Evolutionary conservation across 92 coral and sea anemone species (phyloP), one percentile per base, ranked within the genome.

Genomic region (Blastomussa wellsi): DNA sequence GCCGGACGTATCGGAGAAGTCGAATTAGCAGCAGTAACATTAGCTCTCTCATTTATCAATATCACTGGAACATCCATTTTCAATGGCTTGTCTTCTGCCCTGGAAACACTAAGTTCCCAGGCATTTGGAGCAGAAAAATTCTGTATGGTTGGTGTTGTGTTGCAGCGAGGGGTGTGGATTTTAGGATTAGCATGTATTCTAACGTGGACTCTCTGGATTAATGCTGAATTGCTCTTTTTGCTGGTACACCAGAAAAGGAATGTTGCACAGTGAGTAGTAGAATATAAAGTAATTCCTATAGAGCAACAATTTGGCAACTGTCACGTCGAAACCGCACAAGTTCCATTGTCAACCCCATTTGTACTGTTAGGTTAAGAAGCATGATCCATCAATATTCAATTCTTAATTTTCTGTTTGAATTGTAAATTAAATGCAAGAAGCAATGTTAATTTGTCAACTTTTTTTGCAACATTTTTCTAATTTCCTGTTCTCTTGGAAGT

Each of bases 1-100:
- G 87, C 92, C 79, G 98, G 98, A 49, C 93, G 79, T 47, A 83
- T 94, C 71, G 98, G 98, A 31, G 71, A 90, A 70, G 75, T 73
- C 1, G 93, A 94, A 79, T 81, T 94, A 12, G 98, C 95, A 3
- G 91, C 95, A 22, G 90, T 77, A 33, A 62, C 95, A 16, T 80
- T 94, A 42, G 90, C 86, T 35, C 28, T 85, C 22, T 90, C 98
- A 0, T 84, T 94, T 4, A 71, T 88, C n/a, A 90, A 85, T 67
- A 81, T 94, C 31, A 85, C 90, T 75, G 98, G 90, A 62, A 7
- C 70, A 4, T 93, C 98, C 2, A 32, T 90, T 36, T 93, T 92
- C 19, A 12, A 83, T 62, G 68, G 68, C 35, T 62, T 62, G 35
- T 26, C 33, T 26, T 26, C 68, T 62, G 68, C 68, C 16, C 14